Percentiles rank a stretch among this genome's conserved stretches.
Conservation (phyloP, 2,888 invertebrate species). For the Volucella bombylans region DNA sequence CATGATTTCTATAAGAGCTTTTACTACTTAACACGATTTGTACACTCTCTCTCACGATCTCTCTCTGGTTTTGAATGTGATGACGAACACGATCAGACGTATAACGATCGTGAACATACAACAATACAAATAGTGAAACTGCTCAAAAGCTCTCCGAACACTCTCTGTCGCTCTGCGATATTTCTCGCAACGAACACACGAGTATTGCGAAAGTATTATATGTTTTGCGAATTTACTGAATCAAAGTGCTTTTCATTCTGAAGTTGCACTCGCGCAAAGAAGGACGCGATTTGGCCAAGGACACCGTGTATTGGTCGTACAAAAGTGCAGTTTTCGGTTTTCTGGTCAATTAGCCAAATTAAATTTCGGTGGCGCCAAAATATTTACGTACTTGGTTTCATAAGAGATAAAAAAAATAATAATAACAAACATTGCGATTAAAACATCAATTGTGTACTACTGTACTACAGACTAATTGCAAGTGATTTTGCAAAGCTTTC, state of each 20-base stretch:
- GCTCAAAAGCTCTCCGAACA: constrained; percentile 32
- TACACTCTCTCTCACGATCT: neutral
- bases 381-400: neutral
- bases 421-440: neutral
- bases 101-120: no score
- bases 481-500: constrained; percentile 29
- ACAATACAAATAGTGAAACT: no score
- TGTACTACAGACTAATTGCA: constrained; percentile 9
- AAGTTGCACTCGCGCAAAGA: constrained; percentile 36
- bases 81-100: constrained; percentile 3
- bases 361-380: constrained; percentile 31
- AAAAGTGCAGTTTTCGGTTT: neutral
- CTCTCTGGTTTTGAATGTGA: neutral
- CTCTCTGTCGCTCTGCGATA: constrained; percentile 44
- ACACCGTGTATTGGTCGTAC: constrained; percentile 9
- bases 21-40: neutral
- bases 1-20: constrained; percentile 25
- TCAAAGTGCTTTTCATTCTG: constrained; percentile 49
- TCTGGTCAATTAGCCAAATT: constrained; percentile 19
- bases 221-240: constrained; percentile 28
- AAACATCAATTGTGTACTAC: no score
- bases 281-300: constrained; percentile 44
- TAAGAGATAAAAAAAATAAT: neutral
- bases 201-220: constrained; percentile 48
- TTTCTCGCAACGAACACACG: constrained; percentile 48